Base-by-base conservation (phyloP, 1,140 invertebrate species). In the Pachypeltis micranthus region DNA sequence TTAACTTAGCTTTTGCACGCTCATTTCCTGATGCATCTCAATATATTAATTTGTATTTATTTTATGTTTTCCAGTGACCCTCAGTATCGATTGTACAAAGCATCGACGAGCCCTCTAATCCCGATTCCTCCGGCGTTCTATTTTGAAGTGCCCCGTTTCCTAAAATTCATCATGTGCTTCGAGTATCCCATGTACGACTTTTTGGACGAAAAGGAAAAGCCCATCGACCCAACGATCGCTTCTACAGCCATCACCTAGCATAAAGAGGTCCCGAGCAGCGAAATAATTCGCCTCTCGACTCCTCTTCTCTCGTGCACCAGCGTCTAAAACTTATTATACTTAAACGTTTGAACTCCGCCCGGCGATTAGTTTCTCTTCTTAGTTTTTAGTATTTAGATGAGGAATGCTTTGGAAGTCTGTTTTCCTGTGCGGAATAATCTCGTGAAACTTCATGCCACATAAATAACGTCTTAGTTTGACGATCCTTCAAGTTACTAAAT, bases 161-260 rank as follows among this genome's bases (percentile, higher is more conserved):
- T 94, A 4, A 93, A 93, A 73, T 90, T 85, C 68, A 75, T 90
- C 1, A 72, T 90, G 16, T 93, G 90, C 72, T 93, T 89, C 71
- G 91, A 94, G 72, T 91, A 85, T 72, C 90, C 90, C 0, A 78
- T 92, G 24, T 93, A 93, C 71, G 82, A 91, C 69, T 88, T 84
- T 14, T 76, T 87, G 60, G 78, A 82, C 26, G 83, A 83, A 1
- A 85, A 86, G 57, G 78, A 79, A 67, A 79, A 64, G 24, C 31
- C 16, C 7, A 27, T 51, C 10, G 63, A 65, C 19, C 24, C 34
- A 14, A n/a, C n/a, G n/a, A 28, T 24, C 81, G 31, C 79, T 80
- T 14, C 75, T 79, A 0, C 77, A 16, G 55, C 21, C 31, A 44
- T 31, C 19, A 65, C 66, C 57, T 67, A 67, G 66, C 66, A 67